Conservation (phyloP, 2,888 invertebrate species). For the Lasioglossum malachurum region DNA sequence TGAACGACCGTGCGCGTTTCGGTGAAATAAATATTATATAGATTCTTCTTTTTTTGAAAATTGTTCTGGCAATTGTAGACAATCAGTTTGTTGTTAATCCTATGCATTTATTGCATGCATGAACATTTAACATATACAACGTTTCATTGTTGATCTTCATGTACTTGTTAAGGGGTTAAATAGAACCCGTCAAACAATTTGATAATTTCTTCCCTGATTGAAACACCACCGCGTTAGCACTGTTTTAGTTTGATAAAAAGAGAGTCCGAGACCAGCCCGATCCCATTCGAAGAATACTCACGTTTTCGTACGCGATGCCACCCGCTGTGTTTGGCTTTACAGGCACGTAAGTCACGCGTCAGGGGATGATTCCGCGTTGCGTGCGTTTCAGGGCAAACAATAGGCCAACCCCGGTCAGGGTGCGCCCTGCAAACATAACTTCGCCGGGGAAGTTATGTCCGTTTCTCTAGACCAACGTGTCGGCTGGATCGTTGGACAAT, state of each 20-base stretch:
- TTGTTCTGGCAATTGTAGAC: too few species aligned
- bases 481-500: conserved; percentile 43
- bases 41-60: background rate
- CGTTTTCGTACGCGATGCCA: conserved; percentile 45
- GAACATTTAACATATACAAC: too few species aligned
- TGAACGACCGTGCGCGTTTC: background rate
- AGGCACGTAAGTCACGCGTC: conserved; percentile 77
- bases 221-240: background rate
- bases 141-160: background rate
- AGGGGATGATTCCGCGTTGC: conserved; percentile 80
- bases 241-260: background rate
- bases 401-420: conserved; percentile 75
- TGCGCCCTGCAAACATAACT: conserved; percentile 78
- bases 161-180: background rate
- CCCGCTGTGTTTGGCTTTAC: conserved; percentile 71
- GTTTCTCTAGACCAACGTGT: background rate
- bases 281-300: conserved; percentile 19
- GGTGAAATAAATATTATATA: background rate
- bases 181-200: background rate
- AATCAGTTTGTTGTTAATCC: too few species aligned
- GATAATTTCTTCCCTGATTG: background rate
- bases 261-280: background rate
- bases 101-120: too few species aligned
- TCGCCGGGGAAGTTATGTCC: conserved; percentile 74
- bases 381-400: conserved; percentile 81